phyloP scores from a whole-genome alignment of 2,113 vertebrate genomes.

The Gila orcuttii region DNA sequence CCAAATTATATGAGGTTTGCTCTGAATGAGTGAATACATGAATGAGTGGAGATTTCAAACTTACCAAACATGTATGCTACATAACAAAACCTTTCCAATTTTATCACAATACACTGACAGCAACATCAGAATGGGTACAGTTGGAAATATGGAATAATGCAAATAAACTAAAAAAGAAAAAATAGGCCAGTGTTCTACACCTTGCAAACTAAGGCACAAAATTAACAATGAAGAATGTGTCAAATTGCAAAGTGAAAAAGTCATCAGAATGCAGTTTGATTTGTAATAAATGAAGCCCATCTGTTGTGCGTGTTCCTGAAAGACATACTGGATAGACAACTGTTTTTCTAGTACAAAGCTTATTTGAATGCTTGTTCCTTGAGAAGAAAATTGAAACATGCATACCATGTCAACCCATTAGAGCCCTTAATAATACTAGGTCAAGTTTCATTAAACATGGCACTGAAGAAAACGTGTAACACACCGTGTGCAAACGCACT shows the following conservation, averaged over 20 bases:
- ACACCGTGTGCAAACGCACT: conserved; percentile 19
- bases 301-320: conserved; percentile 13
- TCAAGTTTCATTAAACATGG: conserved; percentile 39
- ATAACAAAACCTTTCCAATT: not conserved
- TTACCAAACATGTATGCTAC: not conserved
- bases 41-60: not conserved
- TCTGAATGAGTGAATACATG: not conserved
- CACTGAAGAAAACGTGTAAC: conserved; percentile 43
- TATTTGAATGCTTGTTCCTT: not conserved
- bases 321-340: not conserved
- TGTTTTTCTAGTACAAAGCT: conserved; percentile 6
- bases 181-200: not conserved
- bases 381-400: not conserved
- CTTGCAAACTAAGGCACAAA: conserved; percentile 11
- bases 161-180: not conserved
- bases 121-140: not conserved
- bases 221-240: not conserved
- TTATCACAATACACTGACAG: not conserved
- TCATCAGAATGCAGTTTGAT: conserved; percentile 39
- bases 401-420: conserved; percentile 11
- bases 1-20: not conserved
- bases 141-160: not conserved
- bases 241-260: conserved; percentile 24
- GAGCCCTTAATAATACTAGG: conserved; percentile 36
- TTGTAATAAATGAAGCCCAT: not conserved